Base-by-base conservation (phyloP, 1,140 invertebrate species). In the Colletes gigas region DNA sequence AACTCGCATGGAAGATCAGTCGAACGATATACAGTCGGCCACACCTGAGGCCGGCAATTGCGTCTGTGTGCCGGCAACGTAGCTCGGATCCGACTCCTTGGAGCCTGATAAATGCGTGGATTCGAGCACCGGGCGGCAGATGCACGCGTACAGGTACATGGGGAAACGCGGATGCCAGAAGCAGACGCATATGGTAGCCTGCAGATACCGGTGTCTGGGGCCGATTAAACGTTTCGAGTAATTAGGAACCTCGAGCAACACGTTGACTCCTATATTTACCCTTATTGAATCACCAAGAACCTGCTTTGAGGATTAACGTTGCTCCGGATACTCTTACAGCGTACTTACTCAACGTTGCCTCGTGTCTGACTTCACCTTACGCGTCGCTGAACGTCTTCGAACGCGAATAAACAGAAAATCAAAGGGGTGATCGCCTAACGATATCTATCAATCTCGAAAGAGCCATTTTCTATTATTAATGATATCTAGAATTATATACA, bases 41-140 rank as follows among this genome's bases (percentile, higher is more conserved):
- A 74, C 75, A 86, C 67, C 75, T 86, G 76, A 47, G 68, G 62
- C 73, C 72, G 44, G 59, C 78, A 69, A 84, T 84, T 62, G 69
- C 68, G 30, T 71, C 15, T 7, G 39, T 9, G 52, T 55, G n/a
- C 9, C 6, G 12, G 70, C 50, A n/a, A n/a, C 6, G 7, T 14
- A n/a, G 9, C 69, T 12, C 30, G 52, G 52, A 21, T 57, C 15
- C 69, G 39, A 8, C 70, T 79, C 70, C 77, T 79, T 66, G 39
- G 39, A 73, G 77, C 60, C 52, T 65, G 77, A 73, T 66, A 73
- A 66, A 79, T 66, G 77, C 60, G 65, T 54, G 70, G 59, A 79
- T 55, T 47, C 77, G 10, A 30, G 69, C 39, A 17, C 6, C 39
- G 10, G 8, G 15, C 21, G 7, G 39, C 68, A 66, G 52, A 79